A percentile compares a stretch with the other conserved stretches of the same genome.
Evolutionary conservation across 2,113 vertebrate genomes (phyloP).

Genomic region (Caracal caracal): DNA sequence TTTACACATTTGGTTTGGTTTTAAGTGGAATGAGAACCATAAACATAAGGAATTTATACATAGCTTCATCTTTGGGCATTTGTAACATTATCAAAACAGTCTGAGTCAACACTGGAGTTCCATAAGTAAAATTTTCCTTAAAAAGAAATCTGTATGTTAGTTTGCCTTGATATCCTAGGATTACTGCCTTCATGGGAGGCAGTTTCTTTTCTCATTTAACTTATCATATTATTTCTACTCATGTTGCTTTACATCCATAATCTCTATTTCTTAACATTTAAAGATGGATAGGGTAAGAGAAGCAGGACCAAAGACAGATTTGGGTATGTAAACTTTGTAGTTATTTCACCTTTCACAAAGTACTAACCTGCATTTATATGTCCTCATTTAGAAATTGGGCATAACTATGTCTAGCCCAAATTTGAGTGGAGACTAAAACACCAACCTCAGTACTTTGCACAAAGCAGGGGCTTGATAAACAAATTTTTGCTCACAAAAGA

Average conservation of each 20-base stretch:
- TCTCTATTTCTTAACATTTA: not conserved
- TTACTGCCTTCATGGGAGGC: not conserved
- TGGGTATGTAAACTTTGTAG: not conserved
- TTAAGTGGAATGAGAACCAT: not conserved
- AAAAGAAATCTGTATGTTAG: not conserved
- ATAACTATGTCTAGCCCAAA: not conserved
- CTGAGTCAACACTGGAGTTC: not conserved
- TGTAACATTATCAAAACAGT: constrained; percentile 1
- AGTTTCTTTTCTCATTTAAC: not conserved
- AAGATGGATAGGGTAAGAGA: not conserved
- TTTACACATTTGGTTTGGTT: not conserved
- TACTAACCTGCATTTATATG: not conserved
- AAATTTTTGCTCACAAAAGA: not conserved
- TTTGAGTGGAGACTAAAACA: not conserved
- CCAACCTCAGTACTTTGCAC: not conserved
- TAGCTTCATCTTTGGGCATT: not conserved
- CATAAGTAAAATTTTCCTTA: not conserved
- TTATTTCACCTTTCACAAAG: not conserved
- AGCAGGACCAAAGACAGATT: not conserved
- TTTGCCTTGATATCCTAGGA: not conserved
- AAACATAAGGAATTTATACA: not conserved
- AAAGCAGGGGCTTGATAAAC: not conserved
- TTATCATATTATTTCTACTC: not conserved
- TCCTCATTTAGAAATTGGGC: not conserved
- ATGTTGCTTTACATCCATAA: not conserved